These are phyloP conservation scores for Lydus trimaculatus DNA, from an alignment of 2,888 invertebrate genomes.

Conservation along the genomic window DNA sequence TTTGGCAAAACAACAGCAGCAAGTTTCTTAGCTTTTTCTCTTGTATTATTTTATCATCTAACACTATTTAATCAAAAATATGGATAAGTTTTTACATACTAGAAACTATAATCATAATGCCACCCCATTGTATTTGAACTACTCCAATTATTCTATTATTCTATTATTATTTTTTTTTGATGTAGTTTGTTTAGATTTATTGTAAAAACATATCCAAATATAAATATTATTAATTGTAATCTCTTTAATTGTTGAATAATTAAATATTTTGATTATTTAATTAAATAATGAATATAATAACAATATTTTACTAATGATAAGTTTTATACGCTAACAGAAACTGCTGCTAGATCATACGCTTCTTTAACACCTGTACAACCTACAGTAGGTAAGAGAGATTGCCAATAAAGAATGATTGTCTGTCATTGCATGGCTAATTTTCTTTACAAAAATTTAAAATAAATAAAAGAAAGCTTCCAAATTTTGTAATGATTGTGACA, in stretches of 20 bases:
- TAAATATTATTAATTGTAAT: no score
- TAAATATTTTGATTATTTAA: neutral
- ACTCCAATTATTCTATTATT: no score
- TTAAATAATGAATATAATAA: neutral
- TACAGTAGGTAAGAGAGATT: constrained; percentile 62
- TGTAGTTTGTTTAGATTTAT: no score
- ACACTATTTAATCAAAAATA: neutral
- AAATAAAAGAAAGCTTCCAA: neutral
- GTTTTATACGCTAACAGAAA: constrained; percentile 59
- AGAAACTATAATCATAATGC: no score
- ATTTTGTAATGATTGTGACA: neutral
- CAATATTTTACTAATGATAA: constrained; percentile 17
- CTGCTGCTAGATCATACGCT: constrained; percentile 64
- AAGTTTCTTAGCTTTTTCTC: neutral
- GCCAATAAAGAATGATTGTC: neutral
- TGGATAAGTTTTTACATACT: constrained; percentile 3
- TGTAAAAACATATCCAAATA: no score
- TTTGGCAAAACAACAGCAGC: constrained; percentile 2
- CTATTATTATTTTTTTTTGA: no score
- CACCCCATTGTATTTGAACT: no score
- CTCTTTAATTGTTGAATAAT: no score
- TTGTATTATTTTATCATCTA: neutral
- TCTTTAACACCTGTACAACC: constrained; percentile 65
- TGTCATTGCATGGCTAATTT: constrained; percentile 3
- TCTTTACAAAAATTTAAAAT: neutral